These are phyloP conservation scores for Nicator chloris DNA, from an alignment of 2,113 vertebrate genomes.

Conservation along the genomic window DNA sequence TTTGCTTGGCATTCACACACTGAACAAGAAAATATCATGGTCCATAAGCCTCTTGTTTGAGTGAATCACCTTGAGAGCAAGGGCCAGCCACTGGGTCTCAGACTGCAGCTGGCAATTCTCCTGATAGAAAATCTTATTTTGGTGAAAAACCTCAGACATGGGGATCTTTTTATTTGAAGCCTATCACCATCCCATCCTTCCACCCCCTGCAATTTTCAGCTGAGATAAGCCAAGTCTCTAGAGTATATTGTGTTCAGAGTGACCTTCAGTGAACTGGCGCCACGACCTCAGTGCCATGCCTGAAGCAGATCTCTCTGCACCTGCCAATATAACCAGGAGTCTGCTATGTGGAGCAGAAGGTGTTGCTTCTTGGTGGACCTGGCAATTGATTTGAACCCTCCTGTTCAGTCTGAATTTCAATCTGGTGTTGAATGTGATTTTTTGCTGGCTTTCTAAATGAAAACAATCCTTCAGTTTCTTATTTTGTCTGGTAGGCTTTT, in stretches of 20 bases:
- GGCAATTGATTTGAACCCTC: constrained; percentile 3
- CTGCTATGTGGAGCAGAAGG: not conserved
- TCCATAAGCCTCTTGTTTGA: not conserved
- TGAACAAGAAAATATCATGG: not conserved
- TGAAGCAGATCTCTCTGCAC: not conserved
- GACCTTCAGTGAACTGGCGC: not conserved
- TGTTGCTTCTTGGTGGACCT: not conserved
- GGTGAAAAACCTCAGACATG: not conserved
- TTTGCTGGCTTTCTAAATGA: not conserved
- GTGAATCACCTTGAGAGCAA: not conserved
- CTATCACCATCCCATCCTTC: not conserved
- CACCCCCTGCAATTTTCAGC: not conserved
- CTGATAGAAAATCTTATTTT: not conserved
- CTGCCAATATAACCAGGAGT: constrained; percentile 13
- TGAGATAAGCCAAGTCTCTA: not conserved
- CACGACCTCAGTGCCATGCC: not conserved
- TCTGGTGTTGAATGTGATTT: not conserved
- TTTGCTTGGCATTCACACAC: not conserved
- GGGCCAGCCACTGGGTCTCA: not conserved
- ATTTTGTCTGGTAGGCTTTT: constrained; percentile 2
- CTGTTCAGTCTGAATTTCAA: not conserved
- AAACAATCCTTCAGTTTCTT: not conserved
- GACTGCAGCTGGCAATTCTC: not conserved
- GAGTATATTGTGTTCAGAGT: not conserved
- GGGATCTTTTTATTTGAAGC: not conserved